phyloP scores from a whole-genome alignment of 1,140 invertebrate species.

The Bombus turneri region DNA sequence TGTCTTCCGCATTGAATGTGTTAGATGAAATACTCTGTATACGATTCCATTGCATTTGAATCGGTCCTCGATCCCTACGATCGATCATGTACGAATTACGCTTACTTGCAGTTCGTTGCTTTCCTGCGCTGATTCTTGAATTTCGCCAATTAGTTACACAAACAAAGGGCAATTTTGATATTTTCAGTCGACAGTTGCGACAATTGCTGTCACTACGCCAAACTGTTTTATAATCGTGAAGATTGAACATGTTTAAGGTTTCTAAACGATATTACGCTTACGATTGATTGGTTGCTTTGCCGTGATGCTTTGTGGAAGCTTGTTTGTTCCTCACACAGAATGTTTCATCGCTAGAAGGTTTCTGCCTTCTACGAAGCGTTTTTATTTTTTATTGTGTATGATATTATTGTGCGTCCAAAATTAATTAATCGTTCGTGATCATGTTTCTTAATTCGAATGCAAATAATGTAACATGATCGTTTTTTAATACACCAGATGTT shows the following conservation, averaged over 20 bases:
- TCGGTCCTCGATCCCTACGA: neutral
- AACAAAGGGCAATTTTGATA: neutral
- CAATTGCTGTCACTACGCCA: neutral
- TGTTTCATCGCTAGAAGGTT: neutral
- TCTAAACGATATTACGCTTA: slow-evolving; percentile 23
- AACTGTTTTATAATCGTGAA: slow-evolving; percentile 18
- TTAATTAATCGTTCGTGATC: neutral
- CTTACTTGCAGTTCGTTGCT: slow-evolving; percentile 18
- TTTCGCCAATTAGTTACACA: neutral
- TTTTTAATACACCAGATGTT: no score
- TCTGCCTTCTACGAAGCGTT: neutral
- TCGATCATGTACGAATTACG: slow-evolving; percentile 2
- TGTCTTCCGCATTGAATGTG: neutral
- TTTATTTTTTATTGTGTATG: neutral
- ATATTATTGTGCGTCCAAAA: neutral
- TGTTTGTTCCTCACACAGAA: neutral
- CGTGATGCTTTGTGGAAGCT: neutral
- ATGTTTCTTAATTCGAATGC: neutral
- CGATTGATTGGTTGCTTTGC: slow-evolving; percentile 13
- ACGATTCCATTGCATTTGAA: neutral
- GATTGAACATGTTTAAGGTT: neutral
- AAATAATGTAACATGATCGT: no score
- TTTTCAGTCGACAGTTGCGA: neutral
- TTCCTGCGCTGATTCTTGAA: neutral
- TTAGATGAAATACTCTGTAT: neutral